Percentiles rank a stretch among this genome's conserved stretches.
Conservation (phyloP, 2,888 invertebrate species). For the Caenorhabditis drosophilae region DNA sequence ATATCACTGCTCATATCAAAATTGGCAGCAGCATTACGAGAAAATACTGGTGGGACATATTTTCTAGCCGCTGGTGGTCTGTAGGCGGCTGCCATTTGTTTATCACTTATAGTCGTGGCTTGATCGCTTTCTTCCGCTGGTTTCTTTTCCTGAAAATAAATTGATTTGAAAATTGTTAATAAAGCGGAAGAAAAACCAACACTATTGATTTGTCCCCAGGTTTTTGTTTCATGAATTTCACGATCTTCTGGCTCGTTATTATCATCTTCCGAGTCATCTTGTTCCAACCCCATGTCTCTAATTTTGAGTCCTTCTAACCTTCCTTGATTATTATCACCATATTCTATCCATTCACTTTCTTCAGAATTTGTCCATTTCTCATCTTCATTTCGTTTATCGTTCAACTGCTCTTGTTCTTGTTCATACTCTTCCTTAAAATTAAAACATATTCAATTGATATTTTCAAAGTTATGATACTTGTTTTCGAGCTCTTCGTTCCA, state of each 20-base stretch:
- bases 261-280: slow-evolving; percentile 40
- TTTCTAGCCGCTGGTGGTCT: slow-evolving; percentile 18
- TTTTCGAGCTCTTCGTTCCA: slow-evolving; percentile 54
- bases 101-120: slow-evolving; percentile 34
- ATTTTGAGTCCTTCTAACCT: slow-evolving; percentile 55
- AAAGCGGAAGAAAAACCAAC: too few relatives aligned
- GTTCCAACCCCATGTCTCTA: slow-evolving; percentile 54
- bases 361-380: slow-evolving; percentile 27
- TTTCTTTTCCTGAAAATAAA: slow-evolving; percentile 27
- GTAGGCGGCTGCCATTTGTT: slow-evolving; percentile 36
- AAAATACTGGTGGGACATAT: not conserved
- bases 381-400: slow-evolving; percentile 38
- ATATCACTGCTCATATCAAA: slow-evolving; percentile 46
- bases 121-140: slow-evolving; percentile 22
- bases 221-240: slow-evolving; percentile 42
- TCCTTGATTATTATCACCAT: slow-evolving; percentile 42
- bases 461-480: slow-evolving; percentile 27
- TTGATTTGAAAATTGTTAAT: not conserved
- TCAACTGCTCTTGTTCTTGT: slow-evolving; percentile 29
- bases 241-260: slow-evolving; percentile 45
- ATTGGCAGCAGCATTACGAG: slow-evolving; percentile 13
- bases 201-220: slow-evolving; percentile 40
- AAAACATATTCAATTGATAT: not conserved
- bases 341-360: slow-evolving; percentile 59
- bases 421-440: slow-evolving; percentile 40